These are phyloP conservation scores for Laothoe populi DNA, from an alignment of 2,888 invertebrate species.

Conservation along the genomic window DNA sequence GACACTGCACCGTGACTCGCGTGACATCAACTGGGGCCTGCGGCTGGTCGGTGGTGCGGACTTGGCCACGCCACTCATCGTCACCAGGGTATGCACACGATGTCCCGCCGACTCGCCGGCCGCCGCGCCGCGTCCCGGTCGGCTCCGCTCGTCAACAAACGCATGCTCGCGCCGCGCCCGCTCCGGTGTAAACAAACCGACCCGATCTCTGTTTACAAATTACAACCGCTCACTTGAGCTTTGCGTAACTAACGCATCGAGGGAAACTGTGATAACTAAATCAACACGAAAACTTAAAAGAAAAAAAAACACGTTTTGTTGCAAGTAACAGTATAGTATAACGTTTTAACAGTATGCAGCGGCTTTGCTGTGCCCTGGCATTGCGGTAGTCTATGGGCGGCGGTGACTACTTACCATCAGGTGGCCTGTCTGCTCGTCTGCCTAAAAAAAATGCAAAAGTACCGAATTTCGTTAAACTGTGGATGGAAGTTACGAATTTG, in stretches of 20 bases:
- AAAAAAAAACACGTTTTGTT: background rate
- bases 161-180: constrained; percentile 15
- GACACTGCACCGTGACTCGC: constrained; percentile 88
- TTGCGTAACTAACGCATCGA: background rate
- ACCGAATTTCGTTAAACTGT: background rate
- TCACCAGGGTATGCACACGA: constrained; percentile 89
- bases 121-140: background rate
- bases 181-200: constrained; percentile 68
- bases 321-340: background rate
- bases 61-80: constrained; percentile 93
- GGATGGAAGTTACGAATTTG: background rate
- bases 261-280: background rate
- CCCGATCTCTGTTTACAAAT: constrained; percentile 23
- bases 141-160: constrained; percentile 36
- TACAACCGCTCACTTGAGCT: constrained; percentile 30
- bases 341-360: too few species aligned
- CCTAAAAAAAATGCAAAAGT: background rate
- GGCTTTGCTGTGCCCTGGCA: too few species aligned
- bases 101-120: constrained; percentile 7
- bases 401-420: too few species aligned
- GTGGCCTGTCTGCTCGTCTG: too few species aligned
- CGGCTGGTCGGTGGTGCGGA: constrained; percentile 94
- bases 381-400: too few species aligned
- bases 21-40: constrained; percentile 93
- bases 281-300: background rate